These are phyloP conservation scores for Astropecten irregularis DNA, from an alignment of 53 echinoderm and acorn worm species.

Conservation along the genomic window DNA sequence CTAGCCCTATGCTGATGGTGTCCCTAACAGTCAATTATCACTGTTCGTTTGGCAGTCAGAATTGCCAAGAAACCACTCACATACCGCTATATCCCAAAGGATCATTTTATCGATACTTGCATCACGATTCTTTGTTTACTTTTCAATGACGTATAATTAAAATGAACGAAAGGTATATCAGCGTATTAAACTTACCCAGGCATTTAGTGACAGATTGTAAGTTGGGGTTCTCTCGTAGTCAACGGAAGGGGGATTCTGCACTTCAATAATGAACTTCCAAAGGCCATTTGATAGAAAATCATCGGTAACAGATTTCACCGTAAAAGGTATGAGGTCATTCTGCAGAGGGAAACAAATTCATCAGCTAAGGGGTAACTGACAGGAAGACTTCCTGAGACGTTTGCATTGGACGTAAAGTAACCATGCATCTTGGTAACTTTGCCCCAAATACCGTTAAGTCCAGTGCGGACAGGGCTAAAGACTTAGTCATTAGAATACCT, in stretches of 20 bases:
- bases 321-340: neutral
- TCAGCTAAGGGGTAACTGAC: neutral
- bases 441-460: too few relatives aligned
- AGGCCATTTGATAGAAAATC: neutral
- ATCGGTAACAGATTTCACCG: neutral
- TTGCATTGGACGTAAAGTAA: neutral
- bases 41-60: too few relatives aligned
- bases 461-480: too few relatives aligned
- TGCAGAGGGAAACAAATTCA: neutral
- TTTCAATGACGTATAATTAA: neutral
- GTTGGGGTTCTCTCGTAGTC: neutral
- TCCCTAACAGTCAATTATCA: too few relatives aligned
- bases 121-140: too few relatives aligned
- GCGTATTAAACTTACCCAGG: neutral
- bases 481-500: too few relatives aligned
- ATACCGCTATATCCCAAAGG: too few relatives aligned
- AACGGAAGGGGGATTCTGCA: constrained; percentile 15
- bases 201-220: constrained; percentile 23
- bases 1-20: too few relatives aligned
- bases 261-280: neutral
- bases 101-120: too few relatives aligned
- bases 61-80: too few relatives aligned
- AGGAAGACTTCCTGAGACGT: neutral
- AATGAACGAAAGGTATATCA: neutral
- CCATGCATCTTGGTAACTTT: neutral